Evolutionary conservation across 2,888 invertebrate genomes (phyloP).

Genomic region (Caenorhabditis afra): DNA sequence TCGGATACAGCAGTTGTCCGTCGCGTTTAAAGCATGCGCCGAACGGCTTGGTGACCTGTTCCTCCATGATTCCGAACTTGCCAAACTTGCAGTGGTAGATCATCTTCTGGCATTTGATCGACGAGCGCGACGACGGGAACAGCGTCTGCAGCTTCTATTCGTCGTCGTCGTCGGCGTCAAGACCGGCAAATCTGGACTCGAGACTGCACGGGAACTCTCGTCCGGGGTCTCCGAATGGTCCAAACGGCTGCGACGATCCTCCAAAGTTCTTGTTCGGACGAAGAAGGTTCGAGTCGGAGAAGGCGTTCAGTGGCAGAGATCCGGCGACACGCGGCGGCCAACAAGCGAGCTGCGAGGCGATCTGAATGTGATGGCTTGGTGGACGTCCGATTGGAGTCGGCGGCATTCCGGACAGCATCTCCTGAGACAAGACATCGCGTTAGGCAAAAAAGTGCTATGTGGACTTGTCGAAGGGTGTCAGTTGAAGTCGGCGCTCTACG

Average conservation of each 20-base stretch:
- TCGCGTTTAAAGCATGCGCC: constrained; percentile 97
- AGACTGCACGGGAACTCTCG: constrained; percentile 89
- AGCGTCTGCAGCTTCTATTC: constrained; percentile 66
- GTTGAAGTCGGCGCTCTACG: constrained; percentile 29
- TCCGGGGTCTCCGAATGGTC: constrained; percentile 57
- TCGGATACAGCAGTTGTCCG: constrained; percentile 97
- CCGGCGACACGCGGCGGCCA: constrained; percentile 64
- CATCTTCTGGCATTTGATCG: constrained; percentile 99
- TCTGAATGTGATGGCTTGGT: constrained; percentile 58
- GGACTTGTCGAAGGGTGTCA: constrained; percentile 34
- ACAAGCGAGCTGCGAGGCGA: constrained; percentile 43
- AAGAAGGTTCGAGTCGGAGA: constrained; percentile 67
- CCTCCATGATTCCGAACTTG: constrained; percentile 91
- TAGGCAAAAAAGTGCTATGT: constrained; percentile 18
- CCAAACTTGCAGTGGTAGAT: constrained; percentile 99
- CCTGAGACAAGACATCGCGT: constrained; percentile 40
- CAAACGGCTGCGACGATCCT: constrained; percentile 68
- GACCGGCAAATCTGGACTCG: constrained; percentile 79
- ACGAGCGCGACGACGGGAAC: constrained; percentile 85
- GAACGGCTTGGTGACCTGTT: constrained; percentile 98
- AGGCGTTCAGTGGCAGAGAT: constrained; percentile 60
- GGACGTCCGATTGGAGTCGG: constrained; percentile 76
- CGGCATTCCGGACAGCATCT: constrained; percentile 66
- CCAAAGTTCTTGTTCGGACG: constrained; percentile 70
- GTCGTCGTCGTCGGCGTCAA: constrained; percentile 66